These are phyloP conservation scores for Pseudoatta argentina DNA, from an alignment of 1,140 invertebrate species.

Conservation along the genomic window DNA sequence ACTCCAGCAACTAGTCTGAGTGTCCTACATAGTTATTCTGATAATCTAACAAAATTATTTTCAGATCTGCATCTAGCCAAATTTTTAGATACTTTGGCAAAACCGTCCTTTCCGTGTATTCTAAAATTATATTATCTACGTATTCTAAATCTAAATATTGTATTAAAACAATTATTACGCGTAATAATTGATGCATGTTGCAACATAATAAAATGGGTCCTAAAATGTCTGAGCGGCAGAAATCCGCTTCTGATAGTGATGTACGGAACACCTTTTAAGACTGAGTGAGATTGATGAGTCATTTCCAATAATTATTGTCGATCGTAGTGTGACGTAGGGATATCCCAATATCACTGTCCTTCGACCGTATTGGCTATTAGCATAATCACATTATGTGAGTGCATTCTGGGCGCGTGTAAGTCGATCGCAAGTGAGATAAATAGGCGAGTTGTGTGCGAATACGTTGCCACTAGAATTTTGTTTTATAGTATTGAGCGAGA, in stretches of 20 bases:
- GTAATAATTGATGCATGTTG: background rate
- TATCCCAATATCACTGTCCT: slow-evolving; percentile 29
- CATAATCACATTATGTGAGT: slow-evolving; percentile 75
- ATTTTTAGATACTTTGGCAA: too few relatives aligned
- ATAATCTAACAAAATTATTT: background rate
- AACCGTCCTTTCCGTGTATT: too few relatives aligned
- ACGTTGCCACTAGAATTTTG: slow-evolving; percentile 39
- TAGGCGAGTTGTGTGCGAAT: slow-evolving; percentile 43
- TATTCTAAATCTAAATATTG: background rate
- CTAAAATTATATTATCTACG: background rate
- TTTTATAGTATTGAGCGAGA: background rate
- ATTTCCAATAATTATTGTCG: slow-evolving; percentile 50
- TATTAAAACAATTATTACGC: background rate
- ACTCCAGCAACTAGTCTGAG: too few relatives aligned
- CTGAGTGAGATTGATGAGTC: slow-evolving; percentile 51
- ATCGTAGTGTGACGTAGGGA: slow-evolving; percentile 20
- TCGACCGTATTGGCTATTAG: slow-evolving; percentile 62
- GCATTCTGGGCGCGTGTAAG: slow-evolving; percentile 70
- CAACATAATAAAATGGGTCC: background rate
- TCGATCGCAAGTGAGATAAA: slow-evolving; percentile 70
- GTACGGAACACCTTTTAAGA: background rate
- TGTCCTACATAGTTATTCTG: too few relatives aligned
- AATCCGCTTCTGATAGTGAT: slow-evolving; percentile 1
- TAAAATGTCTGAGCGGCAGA: background rate
- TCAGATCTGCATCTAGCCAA: too few relatives aligned